Conservation (phyloP, 2,888 invertebrate species). For the Pseudococcus jackbeardsleyi region DNA sequence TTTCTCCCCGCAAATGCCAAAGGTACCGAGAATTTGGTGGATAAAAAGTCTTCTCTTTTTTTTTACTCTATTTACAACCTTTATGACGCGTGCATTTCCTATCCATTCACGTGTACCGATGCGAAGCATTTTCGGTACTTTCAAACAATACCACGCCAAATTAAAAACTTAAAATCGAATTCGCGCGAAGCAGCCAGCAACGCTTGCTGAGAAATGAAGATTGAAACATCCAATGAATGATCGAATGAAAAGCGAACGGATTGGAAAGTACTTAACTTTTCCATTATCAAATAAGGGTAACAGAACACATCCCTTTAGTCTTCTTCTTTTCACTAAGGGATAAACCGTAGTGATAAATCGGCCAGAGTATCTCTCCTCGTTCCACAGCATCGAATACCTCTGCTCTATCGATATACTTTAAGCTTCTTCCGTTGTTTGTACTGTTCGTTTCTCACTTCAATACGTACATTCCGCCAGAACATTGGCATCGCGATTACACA, state of each 20-base stretch:
- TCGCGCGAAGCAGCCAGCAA: conserved; percentile 1
- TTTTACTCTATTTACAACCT: conserved; percentile 38
- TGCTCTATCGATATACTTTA: background rate
- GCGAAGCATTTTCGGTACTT: conserved; percentile 21
- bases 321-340: conserved; percentile 41
- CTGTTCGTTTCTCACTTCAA: conserved; percentile 5
- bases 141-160: conserved; percentile 21
- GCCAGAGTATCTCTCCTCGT: conserved; percentile 5
- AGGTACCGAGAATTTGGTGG: background rate
- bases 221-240: conserved; percentile 62
- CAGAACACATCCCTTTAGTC: conserved; percentile 50
- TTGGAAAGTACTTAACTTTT: conserved; percentile 64
- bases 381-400: background rate
- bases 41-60: background rate
- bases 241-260: conserved; percentile 62
- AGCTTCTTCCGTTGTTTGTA: conserved; percentile 27
- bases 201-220: conserved; percentile 54
- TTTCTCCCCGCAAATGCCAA: background rate
- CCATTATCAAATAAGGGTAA: conserved; percentile 62
- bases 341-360: conserved; percentile 50
- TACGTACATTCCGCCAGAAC: background rate
- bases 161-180: conserved; percentile 53
- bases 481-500: conserved; percentile 1
- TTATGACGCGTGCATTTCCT: conserved; percentile 44
- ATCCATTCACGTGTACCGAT: conserved; percentile 11